Evolutionary conservation across 2,888 invertebrate genomes (phyloP).

Genomic region (Machimus rusticus): DNA sequence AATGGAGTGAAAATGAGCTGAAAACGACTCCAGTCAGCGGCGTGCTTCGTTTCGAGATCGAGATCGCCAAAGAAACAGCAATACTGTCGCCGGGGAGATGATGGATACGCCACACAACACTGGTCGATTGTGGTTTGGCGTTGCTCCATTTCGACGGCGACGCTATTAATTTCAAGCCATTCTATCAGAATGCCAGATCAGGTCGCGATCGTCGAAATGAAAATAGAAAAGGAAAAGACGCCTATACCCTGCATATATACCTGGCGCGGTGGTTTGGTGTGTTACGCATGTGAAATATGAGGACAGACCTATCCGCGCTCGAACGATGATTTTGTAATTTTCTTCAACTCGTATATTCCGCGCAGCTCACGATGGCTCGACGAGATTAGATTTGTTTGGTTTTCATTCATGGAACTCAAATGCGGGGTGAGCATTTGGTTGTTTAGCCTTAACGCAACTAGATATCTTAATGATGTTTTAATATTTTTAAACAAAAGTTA

Average conservation of each 20-base stretch:
- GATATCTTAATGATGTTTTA: neutral
- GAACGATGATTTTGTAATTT: neutral
- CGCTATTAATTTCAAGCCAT: slow-evolving; percentile 33
- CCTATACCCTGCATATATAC: neutral
- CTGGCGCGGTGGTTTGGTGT: neutral
- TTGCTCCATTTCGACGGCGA: slow-evolving; percentile 37
- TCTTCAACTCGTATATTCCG: neutral
- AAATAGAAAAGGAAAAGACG: neutral
- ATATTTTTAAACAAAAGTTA: neutral
- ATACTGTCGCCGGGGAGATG: slow-evolving; percentile 18
- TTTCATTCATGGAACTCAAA: neutral
- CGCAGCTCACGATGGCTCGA: neutral
- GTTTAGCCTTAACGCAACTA: neutral
- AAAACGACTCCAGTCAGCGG: slow-evolving; percentile 7
- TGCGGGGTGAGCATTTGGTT: neutral
- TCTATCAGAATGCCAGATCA: slow-evolving; percentile 33
- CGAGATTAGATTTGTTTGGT: neutral
- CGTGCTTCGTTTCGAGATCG: neutral
- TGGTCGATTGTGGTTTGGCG: slow-evolving; percentile 11
- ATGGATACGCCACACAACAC: slow-evolving; percentile 35
- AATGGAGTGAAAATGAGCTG: slow-evolving; percentile 38
- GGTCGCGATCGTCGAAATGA: slow-evolving; percentile 13
- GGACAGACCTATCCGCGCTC: neutral
- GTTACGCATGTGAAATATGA: slow-evolving; percentile 29
- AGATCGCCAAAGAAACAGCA: neutral